A percentile compares a stretch with the other conserved stretches of the same genome.
Evolutionary conservation across 2,888 invertebrate genomes (phyloP).

Genomic region (Cetonia aurata): DNA sequence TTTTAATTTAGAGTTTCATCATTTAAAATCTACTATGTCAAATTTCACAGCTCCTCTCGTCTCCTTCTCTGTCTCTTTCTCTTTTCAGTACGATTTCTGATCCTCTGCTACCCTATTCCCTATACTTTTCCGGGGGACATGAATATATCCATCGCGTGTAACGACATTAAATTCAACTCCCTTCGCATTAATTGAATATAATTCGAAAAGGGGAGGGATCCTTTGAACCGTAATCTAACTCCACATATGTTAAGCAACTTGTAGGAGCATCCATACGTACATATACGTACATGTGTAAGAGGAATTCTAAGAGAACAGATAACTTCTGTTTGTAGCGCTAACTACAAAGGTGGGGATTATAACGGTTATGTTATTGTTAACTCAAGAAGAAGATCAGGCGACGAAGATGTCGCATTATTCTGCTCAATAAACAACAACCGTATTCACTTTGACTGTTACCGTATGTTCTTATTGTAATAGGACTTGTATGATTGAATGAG

Average conservation of each 20-base stretch:
- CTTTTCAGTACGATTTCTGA: background rate
- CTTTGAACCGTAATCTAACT: conserved; percentile 13
- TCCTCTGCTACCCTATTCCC: conserved; percentile 3
- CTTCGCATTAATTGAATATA: conserved; percentile 27
- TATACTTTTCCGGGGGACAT: background rate
- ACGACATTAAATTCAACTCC: conserved; percentile 12
- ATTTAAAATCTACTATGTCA: background rate
- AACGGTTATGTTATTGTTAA: conserved; percentile 3
- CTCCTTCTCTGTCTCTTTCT: background rate
- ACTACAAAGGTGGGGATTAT: conserved; percentile 12
- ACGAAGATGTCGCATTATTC: conserved; percentile 29
- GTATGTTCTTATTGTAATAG: background rate
- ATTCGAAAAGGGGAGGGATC: conserved; percentile 25
- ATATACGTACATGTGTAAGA: background rate
- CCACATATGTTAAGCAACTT: conserved; percentile 21
- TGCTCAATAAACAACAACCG: conserved; percentile 9
- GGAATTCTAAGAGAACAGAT: conserved; percentile 20
- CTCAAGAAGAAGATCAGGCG: conserved; percentile 22
- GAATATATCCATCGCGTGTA: background rate
- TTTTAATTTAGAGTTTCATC: conserved; percentile 21
- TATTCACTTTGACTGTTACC: background rate
- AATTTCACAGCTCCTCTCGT: background rate
- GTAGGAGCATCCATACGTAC: no score
- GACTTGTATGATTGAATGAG: no score
- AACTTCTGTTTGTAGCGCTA: conserved; percentile 21